Evolutionary conservation across 2,797 vertebrate genomes (phyloP).

Genomic region (Anas capensis): DNA sequence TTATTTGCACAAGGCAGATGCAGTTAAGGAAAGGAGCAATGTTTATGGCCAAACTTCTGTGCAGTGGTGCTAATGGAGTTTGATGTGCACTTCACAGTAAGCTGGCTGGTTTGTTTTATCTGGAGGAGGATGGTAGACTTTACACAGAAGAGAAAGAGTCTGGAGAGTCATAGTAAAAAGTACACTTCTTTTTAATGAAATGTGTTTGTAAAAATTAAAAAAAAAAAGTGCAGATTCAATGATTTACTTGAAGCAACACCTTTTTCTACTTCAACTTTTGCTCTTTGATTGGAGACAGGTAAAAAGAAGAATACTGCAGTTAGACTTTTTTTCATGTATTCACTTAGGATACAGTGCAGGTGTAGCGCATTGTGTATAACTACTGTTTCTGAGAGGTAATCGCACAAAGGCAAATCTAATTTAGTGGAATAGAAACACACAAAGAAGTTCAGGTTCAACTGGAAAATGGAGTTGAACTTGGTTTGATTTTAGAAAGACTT

Average conservation of each 20-base stretch:
- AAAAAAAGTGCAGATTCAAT: background rate
- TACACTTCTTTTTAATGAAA: background rate
- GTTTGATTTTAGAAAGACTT: background rate
- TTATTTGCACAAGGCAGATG: background rate
- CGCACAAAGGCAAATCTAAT: background rate
- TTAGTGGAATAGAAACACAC: background rate
- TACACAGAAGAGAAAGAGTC: background rate
- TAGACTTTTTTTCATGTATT: background rate
- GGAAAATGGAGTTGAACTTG: background rate
- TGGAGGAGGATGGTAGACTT: background rate
- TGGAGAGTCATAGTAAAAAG: background rate
- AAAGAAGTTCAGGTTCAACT: background rate
- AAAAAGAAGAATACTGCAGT: background rate
- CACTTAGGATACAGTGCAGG: background rate
- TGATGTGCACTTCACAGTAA: background rate
- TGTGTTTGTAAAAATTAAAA: background rate
- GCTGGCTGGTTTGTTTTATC: background rate
- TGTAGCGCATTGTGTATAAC: accelerated
- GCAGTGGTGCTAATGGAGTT: background rate
- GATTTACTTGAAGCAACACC: background rate
- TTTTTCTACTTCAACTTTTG: background rate
- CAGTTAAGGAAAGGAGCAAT: background rate
- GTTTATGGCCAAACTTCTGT: background rate
- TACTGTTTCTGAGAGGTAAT: background rate
- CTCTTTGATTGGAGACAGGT: background rate